These are phyloP conservation scores for Lordiphosa stackelbergi DNA, from an alignment of 1,140 invertebrate genomes.

Conservation along the genomic window DNA sequence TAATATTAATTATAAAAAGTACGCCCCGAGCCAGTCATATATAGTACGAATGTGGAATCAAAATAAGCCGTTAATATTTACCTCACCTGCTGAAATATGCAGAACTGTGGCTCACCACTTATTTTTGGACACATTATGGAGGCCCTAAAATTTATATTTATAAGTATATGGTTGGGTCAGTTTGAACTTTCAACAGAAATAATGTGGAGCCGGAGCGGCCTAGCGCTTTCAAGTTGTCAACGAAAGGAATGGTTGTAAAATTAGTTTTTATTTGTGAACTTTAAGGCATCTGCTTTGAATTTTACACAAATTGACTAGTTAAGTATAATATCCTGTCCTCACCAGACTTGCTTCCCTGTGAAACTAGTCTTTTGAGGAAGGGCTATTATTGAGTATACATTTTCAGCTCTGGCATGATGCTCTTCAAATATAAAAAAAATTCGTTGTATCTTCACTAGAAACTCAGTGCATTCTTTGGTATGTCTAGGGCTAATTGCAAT, in stretches of 20 bases:
- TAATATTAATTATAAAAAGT: neutral
- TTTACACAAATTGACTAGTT: constrained; percentile 61
- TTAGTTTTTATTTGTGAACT: constrained; percentile 21
- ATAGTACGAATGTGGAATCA: constrained; percentile 14
- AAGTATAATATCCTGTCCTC: constrained; percentile 18
- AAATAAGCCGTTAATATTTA: constrained; percentile 12
- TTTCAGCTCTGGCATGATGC: constrained; percentile 30
- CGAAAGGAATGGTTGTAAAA: constrained; percentile 40
- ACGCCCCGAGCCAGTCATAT: constrained; percentile 2
- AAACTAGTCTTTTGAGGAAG: too few relatives aligned
- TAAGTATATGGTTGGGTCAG: neutral
- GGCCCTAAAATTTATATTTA: constrained; percentile 4
- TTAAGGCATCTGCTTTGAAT: constrained; percentile 51
- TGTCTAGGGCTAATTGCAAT: constrained; percentile 19
- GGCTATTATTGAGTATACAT: constrained; percentile 58
- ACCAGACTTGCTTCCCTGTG: too few relatives aligned
- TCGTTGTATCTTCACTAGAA: constrained; percentile 33
- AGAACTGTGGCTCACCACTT: constrained; percentile 32
- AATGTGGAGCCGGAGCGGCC: neutral
- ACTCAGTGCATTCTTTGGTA: constrained; percentile 51
- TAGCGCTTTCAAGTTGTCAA: constrained; percentile 38
- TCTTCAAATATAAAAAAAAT: constrained; percentile 29
- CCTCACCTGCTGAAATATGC: constrained; percentile 18
- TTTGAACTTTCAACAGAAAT: constrained; percentile 33
- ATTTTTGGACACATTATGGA: constrained; percentile 33